These are phyloP conservation scores for Dolichomitus sp. DNA, from an alignment of 2,888 invertebrate species.

Conservation along the genomic window DNA sequence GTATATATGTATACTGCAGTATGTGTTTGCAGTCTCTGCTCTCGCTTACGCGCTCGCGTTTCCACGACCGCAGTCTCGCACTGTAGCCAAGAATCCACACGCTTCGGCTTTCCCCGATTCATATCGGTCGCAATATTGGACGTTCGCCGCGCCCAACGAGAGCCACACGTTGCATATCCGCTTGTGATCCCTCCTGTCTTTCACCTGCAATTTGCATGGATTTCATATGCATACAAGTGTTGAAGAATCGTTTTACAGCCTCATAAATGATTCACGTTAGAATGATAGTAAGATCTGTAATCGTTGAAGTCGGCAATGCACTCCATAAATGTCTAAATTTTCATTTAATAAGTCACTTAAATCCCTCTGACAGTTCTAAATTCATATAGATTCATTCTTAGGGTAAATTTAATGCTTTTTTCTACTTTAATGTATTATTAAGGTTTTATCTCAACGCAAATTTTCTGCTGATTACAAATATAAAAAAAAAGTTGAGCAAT, in stretches of 20 bases:
- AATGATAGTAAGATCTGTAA: not conserved
- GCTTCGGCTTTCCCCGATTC: constrained; percentile 76
- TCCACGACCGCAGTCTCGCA: constrained; percentile 64
- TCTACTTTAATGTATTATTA: too few relatives aligned
- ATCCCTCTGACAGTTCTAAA: not conserved
- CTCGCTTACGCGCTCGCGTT: constrained; percentile 61
- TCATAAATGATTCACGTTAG: not conserved
- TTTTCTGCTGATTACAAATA: too few relatives aligned
- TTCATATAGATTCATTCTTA: not conserved
- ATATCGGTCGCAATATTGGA: constrained; percentile 56
- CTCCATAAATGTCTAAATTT: not conserved
- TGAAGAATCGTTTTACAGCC: constrained; percentile 2
- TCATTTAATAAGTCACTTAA: not conserved
- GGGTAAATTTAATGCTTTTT: not conserved
- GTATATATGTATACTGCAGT: too few relatives aligned
- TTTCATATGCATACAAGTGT: not conserved
- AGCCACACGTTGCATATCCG: not conserved
- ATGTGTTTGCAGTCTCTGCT: constrained; percentile 2
- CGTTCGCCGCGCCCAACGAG: constrained; percentile 56
- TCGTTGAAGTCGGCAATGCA: not conserved
- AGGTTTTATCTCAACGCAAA: too few relatives aligned
- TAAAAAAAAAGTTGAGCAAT: too few relatives aligned
- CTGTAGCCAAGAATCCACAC: constrained; percentile 32
- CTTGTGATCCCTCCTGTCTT: constrained; percentile 36
- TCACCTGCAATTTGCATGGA: constrained; percentile 43